Evolutionary conservation across 2,113 vertebrate species (phyloP), one percentile per base, ranked within the genome.

Genomic region (Leucoraja erinaceus): DNA sequence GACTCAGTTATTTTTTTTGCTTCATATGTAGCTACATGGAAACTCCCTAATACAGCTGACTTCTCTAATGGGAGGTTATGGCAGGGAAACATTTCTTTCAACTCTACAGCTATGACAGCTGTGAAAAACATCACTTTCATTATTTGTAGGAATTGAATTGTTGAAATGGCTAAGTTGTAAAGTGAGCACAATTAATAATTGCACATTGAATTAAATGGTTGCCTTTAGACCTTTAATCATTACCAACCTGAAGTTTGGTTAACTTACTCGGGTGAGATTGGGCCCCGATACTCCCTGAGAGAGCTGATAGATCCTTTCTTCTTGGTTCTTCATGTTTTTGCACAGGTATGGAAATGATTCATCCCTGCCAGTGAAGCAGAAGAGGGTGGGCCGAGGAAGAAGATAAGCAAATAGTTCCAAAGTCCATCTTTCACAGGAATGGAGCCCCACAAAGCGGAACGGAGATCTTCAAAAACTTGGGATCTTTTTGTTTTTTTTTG

Each of bases 31-130:
- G 59, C 59, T 63, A n/a, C 25, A 63, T 16, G 59, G 83, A 86
- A 86, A 86, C 83, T 86, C 83, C 83, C 83, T 86, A 86, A 5
- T 86, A n/a, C 83, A 86, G 83, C 25, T 86, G 83, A 86, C n/a
- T 84, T 12, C 54, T 28, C 54, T 61, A 84, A 84, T 63, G 83
- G 28, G 56, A 16, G 56, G n/a, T 63, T 14, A 31, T 63, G 59
- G 56, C 83, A 88, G 61, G 59, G 28, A 88, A 88, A 84, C 81
- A 61, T 25, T 84, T 84, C 81, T 84, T 12, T n/a, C 54, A 59
- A 88, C 83, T 61, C 12, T 63, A n/a, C 83, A 88, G 83, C 83
- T 88, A 56, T 31, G n/a, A 31, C 83, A 88, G 83, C 59, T 88
- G 59, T 31, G 83, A 25, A 63, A 88, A 63, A 31, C 56, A 63